These are phyloP conservation scores for Tineola bisselliella DNA, from an alignment of 2,888 invertebrate species.

Conservation along the genomic window DNA sequence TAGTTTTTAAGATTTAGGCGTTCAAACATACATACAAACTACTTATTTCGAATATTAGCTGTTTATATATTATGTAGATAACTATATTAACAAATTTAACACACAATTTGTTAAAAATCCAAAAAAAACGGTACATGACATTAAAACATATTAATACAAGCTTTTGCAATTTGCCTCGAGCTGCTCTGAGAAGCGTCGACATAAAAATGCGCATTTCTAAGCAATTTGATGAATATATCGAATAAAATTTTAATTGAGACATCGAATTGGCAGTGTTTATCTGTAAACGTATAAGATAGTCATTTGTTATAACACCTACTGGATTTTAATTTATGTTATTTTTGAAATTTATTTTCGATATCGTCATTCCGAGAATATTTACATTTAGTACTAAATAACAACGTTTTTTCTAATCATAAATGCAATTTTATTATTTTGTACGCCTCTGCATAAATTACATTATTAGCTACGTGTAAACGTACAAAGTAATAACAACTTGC, in stretches of 20 bases:
- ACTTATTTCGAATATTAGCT: no score
- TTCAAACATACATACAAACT: no score
- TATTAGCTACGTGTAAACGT: no score
- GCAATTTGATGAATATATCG: slow-evolving; percentile 18
- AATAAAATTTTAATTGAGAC: slow-evolving; percentile 6
- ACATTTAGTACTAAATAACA: no score
- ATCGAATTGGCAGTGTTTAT: neutral
- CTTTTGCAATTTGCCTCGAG: slow-evolving; percentile 35
- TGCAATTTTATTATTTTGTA: no score
- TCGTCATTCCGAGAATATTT: no score
- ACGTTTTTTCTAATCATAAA: no score
- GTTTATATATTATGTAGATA: no score
- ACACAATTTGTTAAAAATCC: neutral
- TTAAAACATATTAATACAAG: slow-evolving; percentile 36
- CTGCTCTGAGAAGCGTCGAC: slow-evolving; percentile 17
- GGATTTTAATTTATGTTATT: neutral
- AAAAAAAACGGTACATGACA: slow-evolving; percentile 30
- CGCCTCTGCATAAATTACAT: no score
- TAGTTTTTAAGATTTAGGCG: no score
- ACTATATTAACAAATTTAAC: neutral
- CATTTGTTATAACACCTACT: neutral
- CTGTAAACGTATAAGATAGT: neutral
- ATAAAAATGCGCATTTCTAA: neutral
- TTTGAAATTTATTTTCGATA: neutral
- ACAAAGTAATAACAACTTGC: no score